Conservation (phyloP, 2,113 vertebrate species). For the Daphoenositta chrysoptera region DNA sequence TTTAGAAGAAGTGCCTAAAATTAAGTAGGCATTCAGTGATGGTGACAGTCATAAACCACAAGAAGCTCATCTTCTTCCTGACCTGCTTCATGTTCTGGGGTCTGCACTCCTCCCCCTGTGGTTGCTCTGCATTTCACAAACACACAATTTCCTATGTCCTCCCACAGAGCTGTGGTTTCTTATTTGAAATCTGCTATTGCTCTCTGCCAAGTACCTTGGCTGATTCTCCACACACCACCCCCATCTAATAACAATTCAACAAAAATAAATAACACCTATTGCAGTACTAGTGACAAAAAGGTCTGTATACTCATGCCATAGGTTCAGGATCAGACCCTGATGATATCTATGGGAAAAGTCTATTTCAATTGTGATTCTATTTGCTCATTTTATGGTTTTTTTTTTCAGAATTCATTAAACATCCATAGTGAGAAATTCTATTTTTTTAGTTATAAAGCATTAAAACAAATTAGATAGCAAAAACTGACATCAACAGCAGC, state of each 20-base stretch:
- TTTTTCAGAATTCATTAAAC: neutral
- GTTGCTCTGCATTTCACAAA: neutral
- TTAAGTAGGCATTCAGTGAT: neutral
- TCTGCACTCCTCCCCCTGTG: neutral
- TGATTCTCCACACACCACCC: neutral
- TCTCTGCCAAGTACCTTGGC: neutral
- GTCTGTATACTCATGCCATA: fast-evolving
- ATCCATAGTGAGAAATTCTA: neutral
- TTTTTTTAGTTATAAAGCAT: neutral
- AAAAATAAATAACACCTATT: neutral
- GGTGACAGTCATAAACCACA: neutral
- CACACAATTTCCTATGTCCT: neutral
- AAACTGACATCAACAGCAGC: neutral
- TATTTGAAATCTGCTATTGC: neutral
- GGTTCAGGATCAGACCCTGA: neutral
- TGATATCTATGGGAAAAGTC: neutral
- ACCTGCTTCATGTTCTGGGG: neutral
- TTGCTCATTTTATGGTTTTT: neutral
- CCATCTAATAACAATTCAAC: neutral
- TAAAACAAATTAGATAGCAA: neutral
- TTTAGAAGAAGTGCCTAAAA: neutral
- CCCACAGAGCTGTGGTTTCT: neutral
- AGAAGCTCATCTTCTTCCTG: neutral
- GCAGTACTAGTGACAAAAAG: neutral
- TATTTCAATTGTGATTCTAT: neutral